phyloP scores from a whole-genome alignment of 2,888 invertebrate genomes.

The Lysandra coridon region DNA sequence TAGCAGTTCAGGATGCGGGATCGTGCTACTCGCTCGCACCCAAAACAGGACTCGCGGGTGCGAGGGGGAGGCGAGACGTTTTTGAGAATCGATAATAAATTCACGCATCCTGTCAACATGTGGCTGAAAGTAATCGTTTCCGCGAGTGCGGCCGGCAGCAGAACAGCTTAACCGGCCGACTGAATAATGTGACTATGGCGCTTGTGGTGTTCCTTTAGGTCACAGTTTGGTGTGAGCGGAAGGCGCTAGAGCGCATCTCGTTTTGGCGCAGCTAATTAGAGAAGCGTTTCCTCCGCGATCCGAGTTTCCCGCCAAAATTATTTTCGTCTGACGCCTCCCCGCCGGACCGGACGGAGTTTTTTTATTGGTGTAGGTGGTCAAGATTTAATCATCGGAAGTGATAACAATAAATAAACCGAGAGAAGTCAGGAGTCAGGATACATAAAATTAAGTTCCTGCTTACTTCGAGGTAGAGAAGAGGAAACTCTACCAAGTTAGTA shows the following conservation, averaged over 20 bases:
- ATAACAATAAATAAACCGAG: slow-evolving; percentile 21
- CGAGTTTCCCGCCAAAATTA: slow-evolving; percentile 68
- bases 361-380: slow-evolving; percentile 3
- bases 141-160: slow-evolving; percentile 46
- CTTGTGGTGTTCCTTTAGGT: neutral
- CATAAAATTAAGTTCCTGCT: slow-evolving; percentile 3
- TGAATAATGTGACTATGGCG: slow-evolving; percentile 36
- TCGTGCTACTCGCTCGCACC: slow-evolving; percentile 44
- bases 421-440: neutral
- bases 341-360: slow-evolving; percentile 45
- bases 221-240: slow-evolving; percentile 36
- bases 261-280: slow-evolving; percentile 54
- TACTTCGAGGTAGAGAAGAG: neutral
- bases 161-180: slow-evolving; percentile 44
- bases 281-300: slow-evolving; percentile 66
- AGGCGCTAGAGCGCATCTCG: slow-evolving; percentile 34
- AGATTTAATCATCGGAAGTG: slow-evolving; percentile 19
- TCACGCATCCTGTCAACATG: slow-evolving; percentile 75
- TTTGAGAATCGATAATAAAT: slow-evolving; percentile 74
- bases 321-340: slow-evolving; percentile 49
- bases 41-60: slow-evolving; percentile 31
- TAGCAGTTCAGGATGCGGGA: slow-evolving; percentile 56
- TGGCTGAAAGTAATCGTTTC: slow-evolving; percentile 77
- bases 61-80: slow-evolving; percentile 49
- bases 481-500: neutral